Evolutionary conservation across 2,113 vertebrate species (phyloP), one percentile per base, ranked within the genome.

Genomic region (Leucosticte australis): DNA sequence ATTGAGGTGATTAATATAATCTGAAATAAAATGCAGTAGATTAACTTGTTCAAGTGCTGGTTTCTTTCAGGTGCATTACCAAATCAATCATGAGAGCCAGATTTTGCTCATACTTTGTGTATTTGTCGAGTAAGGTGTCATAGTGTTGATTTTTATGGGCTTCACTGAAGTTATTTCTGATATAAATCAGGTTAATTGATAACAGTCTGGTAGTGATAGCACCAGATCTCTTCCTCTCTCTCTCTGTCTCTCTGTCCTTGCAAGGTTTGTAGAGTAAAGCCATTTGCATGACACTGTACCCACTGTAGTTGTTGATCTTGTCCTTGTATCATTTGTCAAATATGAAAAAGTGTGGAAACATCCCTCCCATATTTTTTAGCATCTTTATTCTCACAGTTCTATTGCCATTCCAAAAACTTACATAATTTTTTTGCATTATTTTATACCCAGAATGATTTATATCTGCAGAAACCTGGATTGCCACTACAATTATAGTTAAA

Each of bases 1-100:
- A 44, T 63, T 85, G 50, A 70, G 59, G 16, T 85, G 63, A 69
- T 82, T 85, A 84, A 42, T 83, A 68, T 76, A 76, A 91, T 76
- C 50, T 89, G 74, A 85, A 95, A 70, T 81, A 93, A 92, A 91
- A 77, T 86, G 88, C 39, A 94, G 59, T 79, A 49, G 55, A 86
- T 90, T 91, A 87, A 63, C 37, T 39, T 47, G 55, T 83, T 47
- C n/a, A 53, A 59, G 50, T 59, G 23, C 56, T 79, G 7, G 4
- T 84, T 89, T 92, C 30, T 82, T 94, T 77, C 67, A 90, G 37
- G 15, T 91, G 12, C 0, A 0, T 60, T 87, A 85, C 46, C 11
- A 80, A 49, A 75, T 83, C 10, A 30, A 10, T 67, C n/a, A 50
- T 82, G 62, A 85, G 27, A 30, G 37, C 7, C 20, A 37, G 12